phyloP scores from a whole-genome alignment of 2,888 invertebrate species.

The Nebria brevicollis region DNA sequence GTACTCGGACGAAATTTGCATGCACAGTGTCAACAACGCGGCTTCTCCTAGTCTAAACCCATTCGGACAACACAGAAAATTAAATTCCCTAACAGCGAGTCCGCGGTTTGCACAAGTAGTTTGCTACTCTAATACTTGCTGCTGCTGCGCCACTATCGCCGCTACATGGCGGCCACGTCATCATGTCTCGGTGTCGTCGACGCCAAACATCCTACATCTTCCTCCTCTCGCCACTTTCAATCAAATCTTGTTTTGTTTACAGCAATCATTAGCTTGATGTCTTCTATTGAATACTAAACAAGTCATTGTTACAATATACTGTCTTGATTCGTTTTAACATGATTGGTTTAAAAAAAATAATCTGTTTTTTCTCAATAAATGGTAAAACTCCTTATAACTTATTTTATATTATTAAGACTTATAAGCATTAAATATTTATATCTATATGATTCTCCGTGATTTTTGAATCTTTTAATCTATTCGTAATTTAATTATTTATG shows the following conservation, averaged over 20 bases:
- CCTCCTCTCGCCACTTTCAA: not conserved
- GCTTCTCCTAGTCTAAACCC: constrained; percentile 40
- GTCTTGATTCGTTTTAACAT: no score
- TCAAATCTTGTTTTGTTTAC: not conserved
- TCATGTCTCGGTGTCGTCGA: not conserved
- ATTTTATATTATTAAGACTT: no score
- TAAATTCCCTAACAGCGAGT: constrained; percentile 46
- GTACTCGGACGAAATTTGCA: constrained; percentile 42
- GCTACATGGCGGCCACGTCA: not conserved
- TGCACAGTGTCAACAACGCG: constrained; percentile 43
- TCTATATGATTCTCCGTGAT: no score
- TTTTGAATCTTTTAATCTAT: no score
- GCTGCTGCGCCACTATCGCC: constrained; percentile 14
- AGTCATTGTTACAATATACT: not conserved
- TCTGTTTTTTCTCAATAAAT: no score
- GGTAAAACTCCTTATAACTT: no score
- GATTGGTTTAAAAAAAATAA: no score
- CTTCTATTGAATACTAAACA: not conserved
- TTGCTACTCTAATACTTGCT: constrained; percentile 25
- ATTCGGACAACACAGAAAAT: constrained; percentile 46
- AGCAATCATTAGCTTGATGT: not conserved
- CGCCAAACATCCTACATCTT: not conserved
- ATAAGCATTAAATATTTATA: no score
- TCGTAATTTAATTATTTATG: no score
- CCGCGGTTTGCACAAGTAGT: constrained; percentile 43